A percentile compares a stretch with the other conserved stretches of the same genome.
These are phyloP conservation scores for Synergus laeviventris DNA, from an alignment of 2,888 invertebrate species.

Conservation along the genomic window DNA sequence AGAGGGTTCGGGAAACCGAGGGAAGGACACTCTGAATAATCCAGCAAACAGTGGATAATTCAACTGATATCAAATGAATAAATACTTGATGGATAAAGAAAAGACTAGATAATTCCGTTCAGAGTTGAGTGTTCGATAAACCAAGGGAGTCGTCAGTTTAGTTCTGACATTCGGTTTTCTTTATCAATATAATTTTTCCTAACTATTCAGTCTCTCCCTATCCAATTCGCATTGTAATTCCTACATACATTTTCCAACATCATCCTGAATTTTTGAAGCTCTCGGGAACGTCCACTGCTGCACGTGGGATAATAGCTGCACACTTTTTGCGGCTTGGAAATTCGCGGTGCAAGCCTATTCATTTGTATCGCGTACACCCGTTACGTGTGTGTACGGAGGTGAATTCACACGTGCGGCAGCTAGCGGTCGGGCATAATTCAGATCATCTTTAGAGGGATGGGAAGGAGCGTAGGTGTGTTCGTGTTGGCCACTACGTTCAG, in stretches of 20 bases:
- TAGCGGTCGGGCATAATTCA: conserved; percentile 67
- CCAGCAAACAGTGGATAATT: neutral
- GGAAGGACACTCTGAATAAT: neutral
- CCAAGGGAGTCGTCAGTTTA: neutral
- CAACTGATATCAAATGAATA: neutral
- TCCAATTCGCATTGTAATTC: neutral
- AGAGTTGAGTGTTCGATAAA: neutral
- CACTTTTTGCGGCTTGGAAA: conserved; percentile 52
- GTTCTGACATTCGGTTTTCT: neutral
- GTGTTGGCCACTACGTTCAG: conserved; percentile 53
- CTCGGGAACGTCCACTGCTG: neutral
- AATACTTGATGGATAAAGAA: neutral
- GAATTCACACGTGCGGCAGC: conserved; percentile 66
- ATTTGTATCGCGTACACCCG: conserved; percentile 54
- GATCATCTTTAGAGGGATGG: conserved; percentile 57
- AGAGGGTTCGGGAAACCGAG: neutral
- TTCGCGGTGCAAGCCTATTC: conserved; percentile 53
- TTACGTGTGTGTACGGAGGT: conserved; percentile 57
- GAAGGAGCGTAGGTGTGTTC: conserved; percentile 40
- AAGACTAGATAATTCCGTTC: neutral
- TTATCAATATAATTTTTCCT: neutral
- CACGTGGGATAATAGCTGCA: conserved; percentile 37
- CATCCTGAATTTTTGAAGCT: conserved; percentile 24
- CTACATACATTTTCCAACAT: neutral
- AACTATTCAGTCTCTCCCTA: neutral